A percentile compares a stretch with the other conserved stretches of the same genome.
Conservation (phyloP, 2,888 invertebrate genomes). For the Taenaris catops region DNA sequence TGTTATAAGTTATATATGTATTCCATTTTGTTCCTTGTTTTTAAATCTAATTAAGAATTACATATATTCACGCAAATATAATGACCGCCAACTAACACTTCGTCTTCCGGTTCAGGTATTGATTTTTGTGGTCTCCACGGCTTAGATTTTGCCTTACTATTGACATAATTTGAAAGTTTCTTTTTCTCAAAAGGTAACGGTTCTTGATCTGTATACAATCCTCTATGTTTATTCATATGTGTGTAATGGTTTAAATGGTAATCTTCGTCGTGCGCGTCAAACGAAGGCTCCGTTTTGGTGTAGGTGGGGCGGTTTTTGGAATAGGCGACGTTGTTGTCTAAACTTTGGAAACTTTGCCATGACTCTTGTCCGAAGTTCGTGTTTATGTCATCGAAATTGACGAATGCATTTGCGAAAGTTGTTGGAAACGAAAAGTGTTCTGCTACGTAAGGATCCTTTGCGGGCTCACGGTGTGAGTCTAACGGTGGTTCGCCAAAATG, state of each 20-base stretch:
- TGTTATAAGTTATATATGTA: too few relatives aligned
- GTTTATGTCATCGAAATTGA: constrained; percentile 19
- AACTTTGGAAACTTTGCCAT: constrained; percentile 32
- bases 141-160: constrained; percentile 31
- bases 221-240: constrained; percentile 31
- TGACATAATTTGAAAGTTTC: constrained; percentile 31
- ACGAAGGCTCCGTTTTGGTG: constrained; percentile 29
- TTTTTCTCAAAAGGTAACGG: constrained; percentile 31
- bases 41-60: too few relatives aligned
- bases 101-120: constrained; percentile 27
- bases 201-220: constrained; percentile 23
- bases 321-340: constrained; percentile 35
- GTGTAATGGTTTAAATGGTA: constrained; percentile 31
- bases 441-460: constrained; percentile 13
- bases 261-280: constrained; percentile 31
- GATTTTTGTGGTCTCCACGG: constrained; percentile 34
- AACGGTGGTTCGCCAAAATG: constrained; percentile 45
- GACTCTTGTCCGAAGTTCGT: constrained; percentile 28
- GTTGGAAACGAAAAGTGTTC: constrained; percentile 29
- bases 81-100: constrained; percentile 53
- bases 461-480: constrained; percentile 51
- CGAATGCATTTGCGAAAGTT: constrained; percentile 26
- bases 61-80: too few relatives aligned
- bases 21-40: too few relatives aligned
- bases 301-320: constrained; percentile 34